Base-by-base conservation (phyloP, 2,888 invertebrate species). In the Rotaria sp. region DNA sequence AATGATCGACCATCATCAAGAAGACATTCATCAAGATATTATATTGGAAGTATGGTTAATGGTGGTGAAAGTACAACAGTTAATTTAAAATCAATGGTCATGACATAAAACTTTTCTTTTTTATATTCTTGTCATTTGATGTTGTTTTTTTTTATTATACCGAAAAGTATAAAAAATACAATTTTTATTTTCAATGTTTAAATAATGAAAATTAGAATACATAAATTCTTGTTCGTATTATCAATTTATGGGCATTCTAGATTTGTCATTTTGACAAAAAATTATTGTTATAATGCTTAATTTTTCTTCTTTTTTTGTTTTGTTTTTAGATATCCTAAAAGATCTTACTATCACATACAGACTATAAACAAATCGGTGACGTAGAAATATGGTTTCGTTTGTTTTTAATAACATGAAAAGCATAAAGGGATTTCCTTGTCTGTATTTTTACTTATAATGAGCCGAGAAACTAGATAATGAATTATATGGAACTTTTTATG, bases 11-110 rank as follows among this genome's bases (percentile, higher is more conserved):
- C 11, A 45, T 45, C 80, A 35, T 38, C 67, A 18, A 15, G 67
- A 35, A 67, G 80, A 80, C 26, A 80, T 26, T 45, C 80, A 45
- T 41, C 80, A 41, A 41, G 80, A 80, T 80, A 38, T n/a, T 80
- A 26, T 45, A 45, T 45, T 41, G 80, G 80, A 35, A 67, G 67
- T 67, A 18, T 67, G 5, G 67, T 21, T 35, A 30, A 35, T 35
- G 67, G 67, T 15, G 67, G 67, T 35, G 67, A 67, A 67, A 67
- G 67, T 67, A 67, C 35, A 35, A 30, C 67, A 18, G 30, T 67
- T 4, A 67, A 67, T 35, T 0, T 67, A 8, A 67, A 67, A 67
- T 67, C 67, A 26, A 67, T 30, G 35, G 67, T 2, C 35, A 67
- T 67, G 67, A 35, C 5, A 18, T 67, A 35, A 67, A 1, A 21